Percentiles rank a stretch among this genome's conserved stretches.
phyloP scores from a whole-genome alignment of 2,113 vertebrate species.

The Bos indicus region DNA sequence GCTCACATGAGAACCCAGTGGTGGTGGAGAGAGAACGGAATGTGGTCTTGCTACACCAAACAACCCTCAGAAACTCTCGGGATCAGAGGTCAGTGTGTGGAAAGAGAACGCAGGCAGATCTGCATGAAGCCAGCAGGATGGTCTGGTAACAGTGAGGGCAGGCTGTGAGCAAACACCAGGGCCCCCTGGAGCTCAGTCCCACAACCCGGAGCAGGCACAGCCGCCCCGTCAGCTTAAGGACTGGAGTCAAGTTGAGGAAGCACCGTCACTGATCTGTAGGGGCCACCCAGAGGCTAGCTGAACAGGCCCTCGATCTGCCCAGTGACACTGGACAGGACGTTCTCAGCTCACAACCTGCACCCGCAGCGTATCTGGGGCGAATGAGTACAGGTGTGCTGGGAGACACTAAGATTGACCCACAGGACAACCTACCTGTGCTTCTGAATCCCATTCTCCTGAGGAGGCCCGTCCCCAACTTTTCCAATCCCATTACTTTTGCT shows the following conservation, averaged over 20 bases:
- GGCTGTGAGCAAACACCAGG: not conserved
- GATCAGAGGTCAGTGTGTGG: not conserved
- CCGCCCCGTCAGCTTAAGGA: fast-evolving
- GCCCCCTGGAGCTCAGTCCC: fast-evolving
- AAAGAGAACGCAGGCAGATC: not conserved
- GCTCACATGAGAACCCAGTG: not conserved
- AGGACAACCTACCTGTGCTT: slow-evolving; percentile 85
- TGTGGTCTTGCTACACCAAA: not conserved
- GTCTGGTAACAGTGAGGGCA: too few species aligned
- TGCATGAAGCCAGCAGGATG: too few species aligned
- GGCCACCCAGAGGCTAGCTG: not conserved
- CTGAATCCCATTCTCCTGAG: slow-evolving; percentile 93
- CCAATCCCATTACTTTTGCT: slow-evolving; percentile 71
- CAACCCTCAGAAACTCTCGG: fast-evolving
- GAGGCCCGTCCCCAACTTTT: slow-evolving; percentile 83
- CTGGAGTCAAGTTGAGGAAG: not conserved
- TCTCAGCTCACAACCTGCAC: fast-evolving
- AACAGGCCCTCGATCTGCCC: fast-evolving
- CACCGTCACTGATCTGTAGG: fast-evolving
- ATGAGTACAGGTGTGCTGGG: fast-evolving
- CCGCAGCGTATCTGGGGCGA: fast-evolving
- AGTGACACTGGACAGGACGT: fast-evolving
- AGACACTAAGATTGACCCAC: fast-evolving
- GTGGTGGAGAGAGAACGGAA: fast-evolving
- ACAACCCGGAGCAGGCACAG: not conserved